Conservation (phyloP, 37 sponge, comb jelly and placozoan genomes). For the Chondrilla cf. caribensis region DNA sequence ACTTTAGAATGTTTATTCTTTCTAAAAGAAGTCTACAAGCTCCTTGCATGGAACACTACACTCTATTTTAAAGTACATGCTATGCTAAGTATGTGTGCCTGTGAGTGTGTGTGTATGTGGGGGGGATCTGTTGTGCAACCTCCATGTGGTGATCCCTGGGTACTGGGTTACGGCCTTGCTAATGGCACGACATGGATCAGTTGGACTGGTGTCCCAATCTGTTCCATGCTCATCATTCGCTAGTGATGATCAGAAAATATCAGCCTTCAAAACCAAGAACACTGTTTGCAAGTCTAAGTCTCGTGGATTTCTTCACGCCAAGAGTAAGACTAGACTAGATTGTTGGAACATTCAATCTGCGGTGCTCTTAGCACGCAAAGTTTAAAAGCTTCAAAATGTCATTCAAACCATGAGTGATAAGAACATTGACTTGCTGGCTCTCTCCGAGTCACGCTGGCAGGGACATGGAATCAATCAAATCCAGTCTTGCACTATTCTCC, state of each 20-base stretch:
- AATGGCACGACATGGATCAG: conserved; percentile 20
- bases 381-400: not conserved
- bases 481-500: conserved; percentile 6
- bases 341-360: conserved; percentile 8
- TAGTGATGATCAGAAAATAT: conserved; percentile 6
- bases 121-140: conserved; percentile 11
- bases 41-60: too few relatives aligned
- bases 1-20: too few relatives aligned
- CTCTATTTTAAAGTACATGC: too few relatives aligned
- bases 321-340: conserved; percentile 22
- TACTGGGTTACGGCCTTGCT: conserved; percentile 16
- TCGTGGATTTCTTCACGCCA: conserved; percentile 1
- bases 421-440: not conserved
- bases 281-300: not conserved
- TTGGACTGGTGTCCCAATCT: conserved; percentile 18
- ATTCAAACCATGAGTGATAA: not conserved
- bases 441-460: not conserved
- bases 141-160: conserved; percentile 13
- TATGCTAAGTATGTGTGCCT: not conserved
- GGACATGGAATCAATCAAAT: too few relatives aligned
- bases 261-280: conserved; percentile 15
- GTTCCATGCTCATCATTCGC: conserved; percentile 20
- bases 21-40: too few relatives aligned
- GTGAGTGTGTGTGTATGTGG: conserved; percentile 15
- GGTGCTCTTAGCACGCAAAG: not conserved